Evolutionary conservation across 2,113 vertebrate genomes (phyloP), one percentile per base, ranked within the genome.

Genomic region (rabbit (Oryctolagus cuniculus)): DNA sequence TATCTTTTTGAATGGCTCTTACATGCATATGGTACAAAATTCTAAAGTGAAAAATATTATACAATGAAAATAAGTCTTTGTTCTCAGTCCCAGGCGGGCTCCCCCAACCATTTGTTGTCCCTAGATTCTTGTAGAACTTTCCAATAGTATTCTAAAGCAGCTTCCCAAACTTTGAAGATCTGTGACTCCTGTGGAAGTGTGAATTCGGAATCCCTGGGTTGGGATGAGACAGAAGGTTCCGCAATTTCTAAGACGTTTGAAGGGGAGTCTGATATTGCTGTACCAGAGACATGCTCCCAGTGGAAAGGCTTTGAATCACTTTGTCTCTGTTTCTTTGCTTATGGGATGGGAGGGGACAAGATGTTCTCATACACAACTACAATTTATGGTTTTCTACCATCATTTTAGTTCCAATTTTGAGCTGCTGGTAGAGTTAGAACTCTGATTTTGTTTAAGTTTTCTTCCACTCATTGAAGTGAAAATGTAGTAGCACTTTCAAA

Each of bases 401-500:
- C 6, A 49, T 51, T 55, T 94, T 4, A 89, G 70, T 27, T 25
- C 25, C 44, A 44, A 44, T 44, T 44, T 44, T 44, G 44, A 44
- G 44, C 44, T 44, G 44, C 6, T 44, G 44, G 44, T 88, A 22
- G 34, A 93, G 9, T 31, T 87, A 13, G 36, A 73, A 34, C 9
- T 93, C 53, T 85, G 66, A 93, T 25, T 34, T 91, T 70, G 31
- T 92, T 61, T 74, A 36, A 67, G 31, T 70, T 78, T 88, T 89
- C 49, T 87, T 79, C 3, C 53, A 15, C n/a, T 72, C 34, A 82
- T 85, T 31, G 21, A 67, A 81, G 19, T 55, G 51, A 90, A 61
- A 12, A 64, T 72, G 69, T 67, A 87, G 44, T 2, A 61, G 11
- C 66, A 44, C 89, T 89, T 75, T n/a, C 78, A 87, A 96, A 87